A percentile compares a stretch with the other conserved stretches of the same genome.
These are phyloP conservation scores for Crotalus horridus DNA, from an alignment of 2,113 vertebrate species.

Conservation along the genomic window DNA sequence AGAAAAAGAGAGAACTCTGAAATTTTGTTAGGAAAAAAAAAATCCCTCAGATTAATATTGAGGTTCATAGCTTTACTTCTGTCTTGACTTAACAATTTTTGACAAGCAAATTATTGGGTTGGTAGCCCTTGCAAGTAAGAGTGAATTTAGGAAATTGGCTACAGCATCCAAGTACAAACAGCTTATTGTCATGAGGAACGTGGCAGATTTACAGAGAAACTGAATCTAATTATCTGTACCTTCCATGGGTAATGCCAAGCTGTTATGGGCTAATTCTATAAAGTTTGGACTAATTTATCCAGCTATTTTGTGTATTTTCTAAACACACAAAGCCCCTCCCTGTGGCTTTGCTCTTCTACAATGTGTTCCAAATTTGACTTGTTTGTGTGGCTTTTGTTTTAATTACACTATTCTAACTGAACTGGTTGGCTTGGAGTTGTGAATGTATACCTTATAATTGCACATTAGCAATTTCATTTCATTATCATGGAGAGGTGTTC, in stretches of 20 bases:
- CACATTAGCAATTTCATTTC: conserved; percentile 55
- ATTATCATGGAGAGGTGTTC: conserved; percentile 20
- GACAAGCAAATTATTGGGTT: conserved; percentile 66
- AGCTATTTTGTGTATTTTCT: conserved; percentile 55
- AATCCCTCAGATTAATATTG: conserved; percentile 53
- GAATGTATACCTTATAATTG: conserved; percentile 58
- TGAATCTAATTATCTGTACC: conserved; percentile 66
- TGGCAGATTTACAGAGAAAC: conserved; percentile 60
- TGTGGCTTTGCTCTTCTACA: conserved; percentile 43
- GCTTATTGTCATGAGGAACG: conserved; percentile 60
- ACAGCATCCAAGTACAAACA: conserved; percentile 51
- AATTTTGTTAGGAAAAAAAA: conserved; percentile 53
- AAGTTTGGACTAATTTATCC: conserved; percentile 61
- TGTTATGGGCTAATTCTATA: conserved; percentile 64
- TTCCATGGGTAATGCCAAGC: conserved; percentile 60
- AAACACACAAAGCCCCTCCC: conserved; percentile 53
- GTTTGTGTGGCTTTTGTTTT: conserved; percentile 55
- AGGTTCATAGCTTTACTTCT: conserved; percentile 56
- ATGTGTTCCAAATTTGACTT: conserved; percentile 50
- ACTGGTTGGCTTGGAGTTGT: conserved; percentile 55
- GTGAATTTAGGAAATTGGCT: conserved; percentile 44
- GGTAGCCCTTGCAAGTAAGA: conserved; percentile 56
- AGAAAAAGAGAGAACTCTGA: conserved; percentile 20
- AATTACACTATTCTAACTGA: conserved; percentile 57
- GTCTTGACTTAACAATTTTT: conserved; percentile 60